A percentile compares a stretch with the other conserved stretches of the same genome.
Conservation (phyloP, 2,888 invertebrate genomes). For the Meganola albula region DNA sequence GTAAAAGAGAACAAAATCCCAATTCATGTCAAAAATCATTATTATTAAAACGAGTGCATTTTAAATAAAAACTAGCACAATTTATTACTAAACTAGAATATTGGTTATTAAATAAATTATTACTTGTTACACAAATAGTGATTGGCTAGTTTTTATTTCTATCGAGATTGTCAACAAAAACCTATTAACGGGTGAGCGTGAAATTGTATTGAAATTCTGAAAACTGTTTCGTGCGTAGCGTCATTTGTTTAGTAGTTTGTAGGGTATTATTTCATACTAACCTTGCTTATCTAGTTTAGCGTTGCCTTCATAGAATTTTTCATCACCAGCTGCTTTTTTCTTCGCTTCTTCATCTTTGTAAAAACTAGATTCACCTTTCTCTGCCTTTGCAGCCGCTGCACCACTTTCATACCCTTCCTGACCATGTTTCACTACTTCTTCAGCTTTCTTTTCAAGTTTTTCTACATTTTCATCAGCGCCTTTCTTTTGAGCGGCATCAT, state of each 20-base stretch:
- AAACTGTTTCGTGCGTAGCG: slow-evolving; percentile 14
- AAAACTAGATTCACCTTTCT: slow-evolving; percentile 70
- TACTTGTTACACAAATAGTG: no score
- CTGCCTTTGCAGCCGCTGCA: slow-evolving; percentile 74
- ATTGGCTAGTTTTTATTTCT: no score
- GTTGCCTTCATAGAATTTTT: slow-evolving; percentile 77
- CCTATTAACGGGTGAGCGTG: slow-evolving; percentile 24
- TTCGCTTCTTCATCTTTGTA: slow-evolving; percentile 76
- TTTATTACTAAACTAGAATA: no score
- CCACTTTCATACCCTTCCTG: slow-evolving; percentile 77
- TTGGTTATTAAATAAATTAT: no score
- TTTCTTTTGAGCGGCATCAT: slow-evolving; percentile 77
- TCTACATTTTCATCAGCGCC: slow-evolving; percentile 74
- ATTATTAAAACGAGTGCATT: no score
- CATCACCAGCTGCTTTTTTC: slow-evolving; percentile 78
- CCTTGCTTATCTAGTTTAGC: slow-evolving; percentile 78
- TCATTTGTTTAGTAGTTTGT: slow-evolving; percentile 5
- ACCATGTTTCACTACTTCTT: slow-evolving; percentile 75
- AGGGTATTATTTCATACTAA: slow-evolving; percentile 29
- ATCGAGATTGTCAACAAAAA: slow-evolving; percentile 16
- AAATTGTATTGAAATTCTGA: slow-evolving; percentile 22
- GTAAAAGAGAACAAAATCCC: no score
- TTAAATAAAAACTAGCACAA: no score
- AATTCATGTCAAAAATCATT: no score
- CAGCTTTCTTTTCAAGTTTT: slow-evolving; percentile 74